Evolutionary conservation across 1,140 invertebrate genomes (phyloP), one percentile per base, ranked within the genome.

Genomic region (Drosophila navojoa): DNA sequence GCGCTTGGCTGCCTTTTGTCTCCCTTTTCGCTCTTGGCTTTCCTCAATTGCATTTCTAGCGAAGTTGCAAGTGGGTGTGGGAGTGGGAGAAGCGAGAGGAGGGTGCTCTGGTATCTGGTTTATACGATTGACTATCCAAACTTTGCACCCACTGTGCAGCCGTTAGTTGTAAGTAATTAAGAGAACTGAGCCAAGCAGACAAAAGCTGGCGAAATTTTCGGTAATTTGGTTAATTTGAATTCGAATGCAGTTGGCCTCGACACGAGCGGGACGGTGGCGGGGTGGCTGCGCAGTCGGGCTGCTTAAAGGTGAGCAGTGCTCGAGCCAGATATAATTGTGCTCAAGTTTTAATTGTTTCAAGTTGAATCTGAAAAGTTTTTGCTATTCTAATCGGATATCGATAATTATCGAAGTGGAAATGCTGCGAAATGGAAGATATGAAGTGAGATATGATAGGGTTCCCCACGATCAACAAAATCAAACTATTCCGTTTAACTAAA

Each of bases 191-290:
- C 44, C 47, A 57, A 50, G 29, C 53, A 42, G 16, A 25, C 53
- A 50, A 63, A 42, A 7, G 10, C 32, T 25, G 64, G 40, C 57
- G 55, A 76, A 72, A 79, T 79, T 84, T 77, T 79, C 68, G 69
- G 60, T 84, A 84, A 84, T 84, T 84, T 84, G 76, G 44, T 82
- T 84, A 84, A 84, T 84, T 84, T 84, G 72, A 84, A 84, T 84
- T 84, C 55, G 50, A 82, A 68, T 66, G 50, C 52, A 58, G 27
- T 55, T 64, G 44, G 19, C 59, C 49, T 29, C 53, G 9, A 27
- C n/a, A 19, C 19, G 19, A 2, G 19, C 19, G 19, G 2, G 19
- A 19, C 19, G 19, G 19, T 19, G 19, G 19, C 19, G 38, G 13
- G 40, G 40, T 42, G 1, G n/a, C 11, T 4, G 40, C 3, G 40